These are phyloP conservation scores for Drosophila trichaetosa DNA, from an alignment of 2,888 invertebrate species.

Conservation along the genomic window DNA sequence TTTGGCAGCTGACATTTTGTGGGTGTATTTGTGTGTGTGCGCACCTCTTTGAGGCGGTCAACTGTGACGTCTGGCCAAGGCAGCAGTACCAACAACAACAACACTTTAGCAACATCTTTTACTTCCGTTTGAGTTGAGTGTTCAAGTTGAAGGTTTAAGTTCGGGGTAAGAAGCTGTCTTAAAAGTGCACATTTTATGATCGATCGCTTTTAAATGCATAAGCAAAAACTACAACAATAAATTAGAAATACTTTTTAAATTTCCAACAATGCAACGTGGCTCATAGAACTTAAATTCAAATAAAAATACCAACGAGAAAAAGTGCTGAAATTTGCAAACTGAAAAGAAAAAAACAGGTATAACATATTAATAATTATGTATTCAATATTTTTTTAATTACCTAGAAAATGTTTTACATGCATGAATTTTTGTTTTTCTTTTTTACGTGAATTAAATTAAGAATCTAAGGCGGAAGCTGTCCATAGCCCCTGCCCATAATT, in stretches of 20 bases:
- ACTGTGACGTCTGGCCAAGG: slow-evolving; percentile 66
- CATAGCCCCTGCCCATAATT: neutral
- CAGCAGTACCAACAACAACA: slow-evolving; percentile 22
- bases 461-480: neutral
- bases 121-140: slow-evolving; percentile 65
- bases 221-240: neutral
- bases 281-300: neutral
- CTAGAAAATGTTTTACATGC: neutral
- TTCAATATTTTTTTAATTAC: neutral
- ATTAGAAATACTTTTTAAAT: neutral
- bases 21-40: slow-evolving; percentile 31
- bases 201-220: neutral
- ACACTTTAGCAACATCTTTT: slow-evolving; percentile 56
- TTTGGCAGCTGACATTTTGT: slow-evolving; percentile 53
- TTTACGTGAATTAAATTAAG: neutral
- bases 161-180: neutral
- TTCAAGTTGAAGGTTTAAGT: slow-evolving; percentile 73
- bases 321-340: too few species aligned
- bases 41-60: slow-evolving; percentile 68
- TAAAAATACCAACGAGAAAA: too few species aligned
- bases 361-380: neutral
- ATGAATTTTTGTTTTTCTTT: neutral
- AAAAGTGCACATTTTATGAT: slow-evolving; percentile 40
- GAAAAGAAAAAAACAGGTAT: neutral
- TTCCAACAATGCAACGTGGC: neutral